Conservation (phyloP, 2,888 invertebrate genomes). For the Rhagonycha lutea region DNA sequence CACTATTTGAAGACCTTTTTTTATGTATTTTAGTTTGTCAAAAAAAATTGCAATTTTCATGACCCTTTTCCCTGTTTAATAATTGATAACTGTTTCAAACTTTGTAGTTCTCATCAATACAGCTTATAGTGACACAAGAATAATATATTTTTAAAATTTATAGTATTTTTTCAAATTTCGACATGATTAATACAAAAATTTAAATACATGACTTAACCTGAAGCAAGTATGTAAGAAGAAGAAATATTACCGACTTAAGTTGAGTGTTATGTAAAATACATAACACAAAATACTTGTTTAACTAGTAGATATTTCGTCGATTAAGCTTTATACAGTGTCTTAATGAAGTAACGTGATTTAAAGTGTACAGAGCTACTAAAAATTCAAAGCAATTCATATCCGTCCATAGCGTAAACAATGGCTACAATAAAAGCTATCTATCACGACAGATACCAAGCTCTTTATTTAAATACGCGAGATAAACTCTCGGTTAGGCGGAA, state of each 20-base stretch:
- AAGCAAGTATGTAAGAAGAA: not conserved
- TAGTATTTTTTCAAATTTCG: not conserved
- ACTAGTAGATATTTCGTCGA: constrained; percentile 15
- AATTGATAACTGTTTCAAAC: not conserved
- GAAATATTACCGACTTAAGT: not conserved
- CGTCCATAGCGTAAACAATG: constrained; percentile 23
- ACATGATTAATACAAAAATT: not conserved
- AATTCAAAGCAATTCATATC: constrained; percentile 29
- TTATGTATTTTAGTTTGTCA: too few species aligned
- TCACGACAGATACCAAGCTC: constrained; percentile 4
- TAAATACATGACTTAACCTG: not conserved
- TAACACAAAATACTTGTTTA: constrained; percentile 11
- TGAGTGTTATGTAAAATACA: not conserved
- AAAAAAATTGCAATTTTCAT: too few species aligned
- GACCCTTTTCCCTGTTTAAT: too few species aligned
- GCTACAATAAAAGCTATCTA: constrained; percentile 19
- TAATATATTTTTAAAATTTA: not conserved
- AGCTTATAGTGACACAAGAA: not conserved
- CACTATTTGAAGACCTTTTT: too few species aligned
- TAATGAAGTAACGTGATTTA: constrained; percentile 26
- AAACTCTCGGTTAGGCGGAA: not conserved
- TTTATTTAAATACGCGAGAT: not conserved
- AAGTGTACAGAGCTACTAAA: constrained; percentile 22
- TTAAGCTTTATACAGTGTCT: constrained; percentile 13
- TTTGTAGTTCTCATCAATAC: not conserved